Evolutionary conservation across 2,888 invertebrate genomes (phyloP), one percentile per base, ranked within the genome.

Genomic region (Sepiola atlantica): DNA sequence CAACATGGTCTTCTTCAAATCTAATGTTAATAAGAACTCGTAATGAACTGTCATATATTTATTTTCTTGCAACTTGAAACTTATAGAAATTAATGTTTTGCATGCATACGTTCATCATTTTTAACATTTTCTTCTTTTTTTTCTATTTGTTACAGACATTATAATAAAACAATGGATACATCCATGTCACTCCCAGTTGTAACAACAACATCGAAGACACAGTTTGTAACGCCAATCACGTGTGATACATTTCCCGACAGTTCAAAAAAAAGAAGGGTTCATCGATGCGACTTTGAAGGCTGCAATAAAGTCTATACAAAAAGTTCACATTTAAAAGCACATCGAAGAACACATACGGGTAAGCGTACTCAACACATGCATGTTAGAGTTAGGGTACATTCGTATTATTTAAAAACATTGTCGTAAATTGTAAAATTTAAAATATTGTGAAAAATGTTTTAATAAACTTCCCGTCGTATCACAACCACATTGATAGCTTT

Each of bases 291-390:
- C 94, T 97, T 96, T 95, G 96, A 96, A 24, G 98, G 98, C 28
- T 98, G 98, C 96, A 97, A 97, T 94, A 98, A 98, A 96, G 98
- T 98, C 32, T 98, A 98, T 97, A 98, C 98, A 92, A 98, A 98
- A 96, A 98, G 98, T 94, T 98, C 98, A 35, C 98, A 98, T 96
- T 97, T 98, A 93, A 98, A 98, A 95, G 98, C 98, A 55, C 98
- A 98, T 95, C 97, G 98, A 94, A 96, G 98, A 95, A 98, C 98
- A 92, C 98, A 98, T 96, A 98, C 98, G 95, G 97, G 97, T 97
- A 94, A 94, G 95, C 45, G 4, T 45, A 45, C 45, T 45, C 45
- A 45, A 45, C 45, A 45, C 45, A 45, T 45, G 45, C 45, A 45
- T 45, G 45, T 45, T 45, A 45, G 45, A 8, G 45, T 45, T 45